Evolutionary conservation across 2,888 invertebrate genomes (phyloP), one percentile per base, ranked within the genome.

Genomic region (Anticlea derivata): DNA sequence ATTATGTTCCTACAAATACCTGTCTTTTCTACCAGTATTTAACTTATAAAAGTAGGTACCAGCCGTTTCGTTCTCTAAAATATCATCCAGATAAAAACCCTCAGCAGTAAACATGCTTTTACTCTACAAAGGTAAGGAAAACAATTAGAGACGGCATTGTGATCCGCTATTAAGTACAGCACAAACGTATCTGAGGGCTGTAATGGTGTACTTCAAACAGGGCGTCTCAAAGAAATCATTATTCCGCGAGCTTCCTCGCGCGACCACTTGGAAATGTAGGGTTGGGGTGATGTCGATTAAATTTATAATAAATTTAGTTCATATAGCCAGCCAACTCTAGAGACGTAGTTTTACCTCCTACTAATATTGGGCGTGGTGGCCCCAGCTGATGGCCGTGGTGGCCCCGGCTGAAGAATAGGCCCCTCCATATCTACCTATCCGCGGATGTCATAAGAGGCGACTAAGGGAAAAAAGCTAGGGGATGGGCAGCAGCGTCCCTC

Each of bases 181-280:
- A 86, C 86, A 86, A 83, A 80, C 88, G 87, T 86, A 87, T 85
- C 85, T 81, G 73, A 72, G 76, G 68, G 73, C 72, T 67, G 86
- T 88, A 88, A 89, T 87, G 83, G 86, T 66, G 79, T 74, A 75
- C 79, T 85, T 85, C 86, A 87, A 86, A 88, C 86, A 83, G 79
- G 73, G 75, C 75, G 78, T 77, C 81, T 88, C 88, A 87, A 89
- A 89, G 88, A 88, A 89, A 89, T 88, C 88, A 88, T 89, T 89
- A 89, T 89, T 89, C 86, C 83, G 79, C 82, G 81, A 83, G 85
- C 78, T 86, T 83, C 85, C 80, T 81, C 77, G 79, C 80, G 85
- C 87, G 86, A 87, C 86, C 89, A 87, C 88, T 88, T 82, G 86
- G 83, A 83, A 86, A 82, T 50, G 10, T 73, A 80, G 77, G 45